A percentile compares a stretch with the other conserved stretches of the same genome.
Conservation (phyloP, 2,113 vertebrate species). For the Garra rufa region DNA sequence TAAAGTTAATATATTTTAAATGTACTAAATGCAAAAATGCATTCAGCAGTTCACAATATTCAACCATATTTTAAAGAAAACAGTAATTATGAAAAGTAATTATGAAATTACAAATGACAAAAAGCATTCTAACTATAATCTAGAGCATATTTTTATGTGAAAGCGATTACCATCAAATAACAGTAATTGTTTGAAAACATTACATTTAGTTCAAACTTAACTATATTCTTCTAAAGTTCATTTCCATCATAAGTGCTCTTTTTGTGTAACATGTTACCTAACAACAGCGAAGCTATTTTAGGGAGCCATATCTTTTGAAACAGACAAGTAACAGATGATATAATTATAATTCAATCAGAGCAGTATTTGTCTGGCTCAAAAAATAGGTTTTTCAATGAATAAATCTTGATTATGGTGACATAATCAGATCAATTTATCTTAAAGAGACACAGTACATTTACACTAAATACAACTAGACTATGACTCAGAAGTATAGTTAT, state of each 20-base stretch:
- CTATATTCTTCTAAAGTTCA: not conserved
- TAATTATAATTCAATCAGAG: slow-evolving; percentile 21
- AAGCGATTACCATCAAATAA: not conserved
- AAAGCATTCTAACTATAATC: too few relatives aligned
- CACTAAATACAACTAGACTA: slow-evolving; percentile 7
- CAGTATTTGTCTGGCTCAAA: not conserved
- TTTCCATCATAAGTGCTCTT: not conserved
- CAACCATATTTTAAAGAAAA: not conserved
- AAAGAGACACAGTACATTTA: slow-evolving; percentile 1
- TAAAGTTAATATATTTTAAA: not conserved
- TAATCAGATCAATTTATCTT: slow-evolving; percentile 11
- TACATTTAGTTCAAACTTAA: not conserved
- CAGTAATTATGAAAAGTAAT: too few relatives aligned
- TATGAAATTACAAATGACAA: too few relatives aligned
- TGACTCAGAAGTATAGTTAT: not conserved
- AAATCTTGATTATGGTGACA: slow-evolving; percentile 15
- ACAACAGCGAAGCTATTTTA: not conserved
- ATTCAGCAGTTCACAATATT: not conserved
- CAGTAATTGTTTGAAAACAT: not conserved
- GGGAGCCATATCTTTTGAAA: not conserved
- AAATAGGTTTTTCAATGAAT: slow-evolving; percentile 5
- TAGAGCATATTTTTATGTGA: not conserved
- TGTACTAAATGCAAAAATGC: not conserved
- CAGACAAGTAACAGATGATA: not conserved
- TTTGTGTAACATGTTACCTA: not conserved